Evolutionary conservation across 1,140 invertebrate genomes (phyloP).

Genomic region (Drosophila ambigua): DNA sequence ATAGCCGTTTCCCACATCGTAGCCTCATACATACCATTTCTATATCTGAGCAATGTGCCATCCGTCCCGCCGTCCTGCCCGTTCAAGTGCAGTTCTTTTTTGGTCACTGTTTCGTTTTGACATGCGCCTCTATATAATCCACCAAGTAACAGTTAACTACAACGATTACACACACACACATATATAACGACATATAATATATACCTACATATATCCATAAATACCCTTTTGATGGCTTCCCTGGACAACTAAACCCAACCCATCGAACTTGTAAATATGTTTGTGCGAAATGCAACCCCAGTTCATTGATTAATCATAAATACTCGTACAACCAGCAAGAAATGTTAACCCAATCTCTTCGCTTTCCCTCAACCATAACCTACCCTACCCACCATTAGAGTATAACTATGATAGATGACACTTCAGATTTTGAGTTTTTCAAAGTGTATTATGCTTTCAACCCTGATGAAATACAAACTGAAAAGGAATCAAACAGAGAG

Average conservation of each 20-base stretch:
- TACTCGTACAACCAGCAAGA: slow-evolving; percentile 46
- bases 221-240: slow-evolving; percentile 53
- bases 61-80: slow-evolving; percentile 50
- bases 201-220: slow-evolving; percentile 38
- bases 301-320: slow-evolving; percentile 48
- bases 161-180: slow-evolving; percentile 24
- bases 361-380: slow-evolving; percentile 37
- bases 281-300: slow-evolving; percentile 77
- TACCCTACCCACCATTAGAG: slow-evolving; percentile 8
- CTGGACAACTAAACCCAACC: slow-evolving; percentile 28
- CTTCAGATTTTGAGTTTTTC: slow-evolving; percentile 20
- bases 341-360: slow-evolving; percentile 18
- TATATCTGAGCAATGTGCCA: slow-evolving; percentile 37
- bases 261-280: slow-evolving; percentile 78
- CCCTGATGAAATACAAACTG: not conserved
- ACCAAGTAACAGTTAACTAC: slow-evolving; percentile 39
- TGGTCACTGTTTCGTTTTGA: slow-evolving; percentile 67
- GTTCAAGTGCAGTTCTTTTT: slow-evolving; percentile 64
- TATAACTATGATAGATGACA: slow-evolving; percentile 21
- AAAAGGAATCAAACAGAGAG: slow-evolving; percentile 23
- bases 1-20: slow-evolving; percentile 20
- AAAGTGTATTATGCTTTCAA: slow-evolving; percentile 12
- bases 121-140: slow-evolving; percentile 69
- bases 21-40: slow-evolving; percentile 9
- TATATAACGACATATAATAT: slow-evolving; percentile 42